Percentiles rank a stretch among this genome's conserved stretches.
These are phyloP conservation scores for Henricia sp. DNA, from an alignment of 53 echinoderm and acorn worm genomes.

Conservation along the genomic window DNA sequence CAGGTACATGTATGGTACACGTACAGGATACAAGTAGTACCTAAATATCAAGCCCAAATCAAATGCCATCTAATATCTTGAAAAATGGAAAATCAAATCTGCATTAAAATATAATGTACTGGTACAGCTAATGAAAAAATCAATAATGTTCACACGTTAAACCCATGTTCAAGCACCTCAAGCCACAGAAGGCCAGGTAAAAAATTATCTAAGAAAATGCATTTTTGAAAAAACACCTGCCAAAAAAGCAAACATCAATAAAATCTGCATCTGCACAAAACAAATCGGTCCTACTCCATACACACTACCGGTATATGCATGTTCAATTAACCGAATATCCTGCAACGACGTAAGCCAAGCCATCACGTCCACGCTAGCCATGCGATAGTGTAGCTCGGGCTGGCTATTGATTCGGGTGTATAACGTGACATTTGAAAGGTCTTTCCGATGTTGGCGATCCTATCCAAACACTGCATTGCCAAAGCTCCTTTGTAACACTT, in stretches of 20 bases:
- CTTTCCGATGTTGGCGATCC: conserved; percentile 21
- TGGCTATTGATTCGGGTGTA: conserved; percentile 6
- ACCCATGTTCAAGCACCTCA: neutral
- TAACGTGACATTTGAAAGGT: conserved; percentile 56
- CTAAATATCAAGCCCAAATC: too few species aligned
- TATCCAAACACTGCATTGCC: conserved; percentile 42
- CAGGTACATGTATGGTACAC: too few species aligned
- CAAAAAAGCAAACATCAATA: conserved; percentile 24
- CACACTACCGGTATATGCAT: conserved; percentile 26
- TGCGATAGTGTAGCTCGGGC: neutral
- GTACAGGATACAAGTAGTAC: too few species aligned
- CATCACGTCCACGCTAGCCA: neutral
- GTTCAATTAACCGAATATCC: conserved; percentile 55
- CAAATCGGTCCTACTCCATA: neutral
- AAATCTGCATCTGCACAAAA: neutral
- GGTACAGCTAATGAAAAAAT: too few species aligned
- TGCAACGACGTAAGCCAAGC: neutral
- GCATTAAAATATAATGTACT: too few species aligned
- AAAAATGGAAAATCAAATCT: too few species aligned
- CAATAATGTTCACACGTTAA: neutral
- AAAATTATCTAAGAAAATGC: conserved; percentile 4
- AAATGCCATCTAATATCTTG: too few species aligned
- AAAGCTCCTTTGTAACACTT: conserved; percentile 35
- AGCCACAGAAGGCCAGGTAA: neutral
- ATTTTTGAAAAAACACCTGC: conserved; percentile 12